These are phyloP conservation scores for Ploceus nigricollis DNA, from an alignment of 2,113 vertebrate genomes.

Conservation along the genomic window DNA sequence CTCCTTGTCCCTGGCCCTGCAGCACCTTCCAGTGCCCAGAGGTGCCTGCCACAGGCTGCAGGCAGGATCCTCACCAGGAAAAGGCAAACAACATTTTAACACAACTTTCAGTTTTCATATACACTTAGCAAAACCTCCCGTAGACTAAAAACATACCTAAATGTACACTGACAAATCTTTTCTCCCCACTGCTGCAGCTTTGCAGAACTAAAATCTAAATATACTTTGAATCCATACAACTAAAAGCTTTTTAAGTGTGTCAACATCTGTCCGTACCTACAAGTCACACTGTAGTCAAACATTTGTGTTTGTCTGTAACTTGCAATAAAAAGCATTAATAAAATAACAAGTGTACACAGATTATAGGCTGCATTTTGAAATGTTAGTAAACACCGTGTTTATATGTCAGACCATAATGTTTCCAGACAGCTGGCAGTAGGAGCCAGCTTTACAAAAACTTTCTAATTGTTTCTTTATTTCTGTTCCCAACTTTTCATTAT, in stretches of 20 bases:
- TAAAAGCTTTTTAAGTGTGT: slow-evolving; percentile 29
- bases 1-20: not conserved
- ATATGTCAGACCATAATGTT: slow-evolving; percentile 66
- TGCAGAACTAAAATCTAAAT: slow-evolving; percentile 14
- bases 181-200: not conserved
- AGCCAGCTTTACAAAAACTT: slow-evolving; percentile 36
- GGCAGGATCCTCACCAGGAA: not conserved
- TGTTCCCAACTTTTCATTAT: not conserved
- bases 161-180: slow-evolving; percentile 33
- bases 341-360: slow-evolving; percentile 64
- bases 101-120: not conserved
- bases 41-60: not conserved
- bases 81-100: not conserved
- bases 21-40: not conserved
- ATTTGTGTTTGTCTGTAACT: slow-evolving; percentile 27
- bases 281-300: slow-evolving; percentile 11
- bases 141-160: slow-evolving; percentile 7
- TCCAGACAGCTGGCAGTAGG: slow-evolving; percentile 65
- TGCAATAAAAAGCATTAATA: slow-evolving; percentile 66
- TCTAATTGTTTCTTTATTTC: slow-evolving; percentile 9
- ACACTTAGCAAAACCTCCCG: slow-evolving; percentile 28
- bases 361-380: slow-evolving; percentile 74
- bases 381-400: slow-evolving; percentile 77
- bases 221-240: not conserved
- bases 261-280: slow-evolving; percentile 34